Percentiles rank a stretch among this genome's conserved stretches.
phyloP scores from a whole-genome alignment of 2,888 invertebrate species.

The Carpatolechia fugitivella region DNA sequence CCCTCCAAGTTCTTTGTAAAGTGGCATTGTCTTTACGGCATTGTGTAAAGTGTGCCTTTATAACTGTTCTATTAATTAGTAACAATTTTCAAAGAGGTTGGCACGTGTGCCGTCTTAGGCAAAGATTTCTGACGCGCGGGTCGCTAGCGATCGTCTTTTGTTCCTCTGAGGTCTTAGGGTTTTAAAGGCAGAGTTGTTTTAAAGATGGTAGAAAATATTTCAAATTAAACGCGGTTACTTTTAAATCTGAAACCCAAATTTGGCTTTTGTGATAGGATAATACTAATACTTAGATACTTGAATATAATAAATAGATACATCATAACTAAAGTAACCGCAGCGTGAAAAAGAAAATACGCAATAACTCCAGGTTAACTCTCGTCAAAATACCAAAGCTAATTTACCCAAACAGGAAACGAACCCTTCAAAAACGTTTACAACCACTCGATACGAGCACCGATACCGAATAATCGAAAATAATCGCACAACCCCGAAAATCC shows the following conservation, averaged over 20 bases:
- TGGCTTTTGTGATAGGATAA: too few relatives aligned
- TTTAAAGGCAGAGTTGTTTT: too few relatives aligned
- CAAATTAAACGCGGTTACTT: too few relatives aligned
- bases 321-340: not conserved
- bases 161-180: too few relatives aligned
- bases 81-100: not conserved
- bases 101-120: not conserved
- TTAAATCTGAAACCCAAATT: too few relatives aligned
- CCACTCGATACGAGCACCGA: conserved; percentile 43
- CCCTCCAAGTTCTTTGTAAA: conserved; percentile 18
- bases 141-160: too few relatives aligned
- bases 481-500: conserved; percentile 44
- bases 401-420: conserved; percentile 53
- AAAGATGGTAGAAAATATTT: too few relatives aligned
- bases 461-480: conserved; percentile 44
- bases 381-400: conserved; percentile 36
- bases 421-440: conserved; percentile 49
- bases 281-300: too few relatives aligned
- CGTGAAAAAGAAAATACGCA: conserved; percentile 18
- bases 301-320: not conserved
- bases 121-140: too few relatives aligned
- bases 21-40: conserved; percentile 7
- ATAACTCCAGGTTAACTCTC: conserved; percentile 22
- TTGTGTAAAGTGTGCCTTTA: conserved; percentile 5
- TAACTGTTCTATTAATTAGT: conserved; percentile 1